Evolutionary conservation across 2,113 vertebrate genomes (phyloP).

Genomic region (Trematomus loennbergii): DNA sequence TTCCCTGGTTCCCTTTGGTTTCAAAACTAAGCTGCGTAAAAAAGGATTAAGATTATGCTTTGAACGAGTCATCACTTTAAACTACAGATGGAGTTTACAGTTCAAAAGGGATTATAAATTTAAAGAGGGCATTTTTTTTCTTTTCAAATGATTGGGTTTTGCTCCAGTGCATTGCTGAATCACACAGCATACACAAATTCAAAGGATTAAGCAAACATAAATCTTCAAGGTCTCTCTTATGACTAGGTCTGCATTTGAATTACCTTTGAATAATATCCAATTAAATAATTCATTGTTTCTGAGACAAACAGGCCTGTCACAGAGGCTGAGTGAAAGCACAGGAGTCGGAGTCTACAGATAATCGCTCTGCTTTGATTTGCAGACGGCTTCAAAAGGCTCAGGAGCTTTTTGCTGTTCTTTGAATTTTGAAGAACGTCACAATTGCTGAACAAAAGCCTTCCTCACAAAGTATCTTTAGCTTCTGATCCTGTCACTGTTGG

Average conservation of each 20-base stretch:
- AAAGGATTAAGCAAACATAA: constrained; percentile 78
- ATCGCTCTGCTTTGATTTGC: constrained; percentile 49
- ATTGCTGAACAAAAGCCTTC: constrained; percentile 10
- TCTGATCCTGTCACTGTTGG: neutral
- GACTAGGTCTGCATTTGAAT: constrained; percentile 73
- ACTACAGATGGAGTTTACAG: constrained; percentile 84
- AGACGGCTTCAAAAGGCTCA: constrained; percentile 26
- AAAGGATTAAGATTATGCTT: constrained; percentile 83
- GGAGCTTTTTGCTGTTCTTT: constrained; percentile 15
- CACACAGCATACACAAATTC: constrained; percentile 73
- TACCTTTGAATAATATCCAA: constrained; percentile 75
- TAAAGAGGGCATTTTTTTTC: constrained; percentile 74
- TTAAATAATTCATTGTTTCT: constrained; percentile 78
- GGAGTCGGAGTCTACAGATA: constrained; percentile 44
- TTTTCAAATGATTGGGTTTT: constrained; percentile 76
- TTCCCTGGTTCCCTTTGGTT: constrained; percentile 74
- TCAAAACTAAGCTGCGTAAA: constrained; percentile 77
- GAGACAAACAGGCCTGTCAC: constrained; percentile 61
- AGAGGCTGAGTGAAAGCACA: constrained; percentile 45
- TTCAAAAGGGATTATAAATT: constrained; percentile 85
- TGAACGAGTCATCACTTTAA: constrained; percentile 85
- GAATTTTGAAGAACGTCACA: constrained; percentile 19
- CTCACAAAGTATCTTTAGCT: neutral
- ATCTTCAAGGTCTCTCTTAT: constrained; percentile 73
- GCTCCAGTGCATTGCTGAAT: constrained; percentile 70